These are phyloP conservation scores for Pristionchus maxplancki DNA, from an alignment of 2,888 invertebrate species.

Conservation along the genomic window DNA sequence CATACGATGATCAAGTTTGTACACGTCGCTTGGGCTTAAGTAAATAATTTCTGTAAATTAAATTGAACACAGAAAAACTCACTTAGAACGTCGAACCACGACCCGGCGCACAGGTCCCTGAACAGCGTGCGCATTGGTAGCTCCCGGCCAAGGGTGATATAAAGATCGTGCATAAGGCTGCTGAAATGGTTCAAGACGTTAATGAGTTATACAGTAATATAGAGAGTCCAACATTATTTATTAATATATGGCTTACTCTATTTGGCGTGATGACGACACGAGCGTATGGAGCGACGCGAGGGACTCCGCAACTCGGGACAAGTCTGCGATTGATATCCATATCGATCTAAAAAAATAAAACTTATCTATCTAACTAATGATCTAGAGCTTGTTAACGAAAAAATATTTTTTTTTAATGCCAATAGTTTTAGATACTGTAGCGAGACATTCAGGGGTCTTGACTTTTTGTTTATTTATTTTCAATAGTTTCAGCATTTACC, in stretches of 20 bases:
- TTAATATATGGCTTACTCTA: background rate
- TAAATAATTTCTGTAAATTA: background rate
- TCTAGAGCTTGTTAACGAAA: too few species aligned
- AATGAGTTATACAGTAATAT: background rate
- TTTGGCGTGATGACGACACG: background rate
- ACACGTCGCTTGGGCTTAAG: background rate
- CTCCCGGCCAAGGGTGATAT: background rate
- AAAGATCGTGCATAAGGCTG: background rate
- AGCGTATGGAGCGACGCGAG: background rate
- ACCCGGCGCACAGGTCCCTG: background rate
- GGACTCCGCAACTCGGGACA: background rate
- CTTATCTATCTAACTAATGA: background rate
- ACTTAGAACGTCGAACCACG: background rate
- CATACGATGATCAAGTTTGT: background rate
- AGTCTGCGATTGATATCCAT: background rate
- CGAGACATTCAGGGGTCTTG: too few species aligned
- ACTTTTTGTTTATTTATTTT: too few species aligned
- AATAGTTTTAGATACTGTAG: too few species aligned
- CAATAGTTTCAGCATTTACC: too few species aligned
- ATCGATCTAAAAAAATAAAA: background rate
- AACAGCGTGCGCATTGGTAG: background rate
- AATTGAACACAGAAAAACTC: background rate
- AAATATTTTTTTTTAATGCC: too few species aligned
- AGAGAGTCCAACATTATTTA: background rate
- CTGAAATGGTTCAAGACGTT: background rate